Evolutionary conservation across 2,888 invertebrate genomes (phyloP), one percentile per base, ranked within the genome.

Genomic region (Cheilosia vernalis): DNA sequence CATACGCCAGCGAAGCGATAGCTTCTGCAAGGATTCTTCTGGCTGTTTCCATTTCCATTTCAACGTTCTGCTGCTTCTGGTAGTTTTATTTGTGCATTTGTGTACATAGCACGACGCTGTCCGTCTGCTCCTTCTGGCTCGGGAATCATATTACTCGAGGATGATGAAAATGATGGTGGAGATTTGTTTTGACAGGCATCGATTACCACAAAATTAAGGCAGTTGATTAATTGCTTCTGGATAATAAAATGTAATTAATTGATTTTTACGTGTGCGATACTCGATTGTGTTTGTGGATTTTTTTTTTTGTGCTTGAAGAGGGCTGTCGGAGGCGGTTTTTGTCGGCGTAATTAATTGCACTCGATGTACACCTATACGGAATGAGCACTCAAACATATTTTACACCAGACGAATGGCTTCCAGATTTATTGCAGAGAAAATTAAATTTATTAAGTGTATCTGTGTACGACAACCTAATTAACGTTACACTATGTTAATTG

Each of bases 111-210:
- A 37, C 13, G 21, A 42, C 17, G 42, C 44, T 64, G 76, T 76
- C 61, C 55, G 64, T 66, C 42, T 47, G 67, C 63, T 81, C 51
- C 81, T 82, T 69, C 77, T 73, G 70, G 63, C 56, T 77, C 42
- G 61, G 80, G 85, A 80, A 76, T 87, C 85, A 80, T 90, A 90
- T 91, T 90, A 89, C 90, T 89, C 86, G 84, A 87, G 87, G 88
- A 88, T 90, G 90, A 90, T 91, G 90, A 90, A 88, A 88, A 91
- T 90, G 90, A 90, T 91, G 89, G 90, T 89, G 89, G 89, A 90
- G 90, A 90, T 89, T 89, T 92, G 90, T 91, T 91, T 91, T 91
- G 91, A 91, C 91, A 90, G 89, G 89, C 88, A 85, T 85, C 85
- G 85, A 85, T 85, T 85, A 85, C 85, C 85, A 85, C 85, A 55